Percentiles rank a stretch among this genome's conserved stretches.
Conservation (phyloP, 2,113 vertebrate genomes). For the Salvator merianae region DNA sequence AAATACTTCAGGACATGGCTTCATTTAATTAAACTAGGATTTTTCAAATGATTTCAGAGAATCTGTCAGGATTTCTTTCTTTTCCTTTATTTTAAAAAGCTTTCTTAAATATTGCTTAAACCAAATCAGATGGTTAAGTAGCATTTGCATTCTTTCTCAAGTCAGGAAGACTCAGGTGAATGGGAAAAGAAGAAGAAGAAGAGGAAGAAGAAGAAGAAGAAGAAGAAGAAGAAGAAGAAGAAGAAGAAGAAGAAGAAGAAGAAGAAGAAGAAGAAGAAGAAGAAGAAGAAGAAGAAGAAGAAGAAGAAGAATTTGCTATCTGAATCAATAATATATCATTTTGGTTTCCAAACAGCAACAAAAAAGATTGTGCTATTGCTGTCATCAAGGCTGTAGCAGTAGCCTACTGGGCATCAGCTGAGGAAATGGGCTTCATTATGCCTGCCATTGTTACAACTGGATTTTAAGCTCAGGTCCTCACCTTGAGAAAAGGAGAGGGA, state of each 20-base stretch:
- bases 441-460: no score
- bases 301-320: background rate
- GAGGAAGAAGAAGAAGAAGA: no score
- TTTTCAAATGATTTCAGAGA: constrained; percentile 27
- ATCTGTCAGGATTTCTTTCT: background rate
- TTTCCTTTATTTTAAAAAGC: background rate
- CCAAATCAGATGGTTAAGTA: background rate
- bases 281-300: no score
- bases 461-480: no score
- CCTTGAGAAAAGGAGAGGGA: no score
- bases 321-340: background rate
- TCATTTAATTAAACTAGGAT: background rate
- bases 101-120: background rate
- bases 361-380: background rate
- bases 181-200: no score
- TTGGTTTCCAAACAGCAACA: background rate
- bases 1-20: background rate
- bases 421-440: background rate
- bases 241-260: no score
- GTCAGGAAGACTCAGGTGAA: background rate
- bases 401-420: background rate
- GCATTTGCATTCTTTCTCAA: background rate
- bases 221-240: no score
- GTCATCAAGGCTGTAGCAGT: no score
- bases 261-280: no score